These are phyloP conservation scores for Echiichthys vipera DNA, from an alignment of 2,797 vertebrate genomes.

Conservation along the genomic window DNA sequence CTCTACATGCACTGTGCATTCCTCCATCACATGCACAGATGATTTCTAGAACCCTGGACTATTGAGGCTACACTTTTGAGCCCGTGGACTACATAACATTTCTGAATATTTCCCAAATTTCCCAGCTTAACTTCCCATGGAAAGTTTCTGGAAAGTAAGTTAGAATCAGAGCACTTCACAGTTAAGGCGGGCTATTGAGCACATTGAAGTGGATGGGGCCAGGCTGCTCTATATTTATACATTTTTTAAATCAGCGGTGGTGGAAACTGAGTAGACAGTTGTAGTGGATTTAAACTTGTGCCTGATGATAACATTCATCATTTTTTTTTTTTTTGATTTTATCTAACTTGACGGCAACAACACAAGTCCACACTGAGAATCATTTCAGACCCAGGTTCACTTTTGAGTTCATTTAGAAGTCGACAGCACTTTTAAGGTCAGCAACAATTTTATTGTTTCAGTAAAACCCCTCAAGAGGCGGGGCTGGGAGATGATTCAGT, in stretches of 20 bases:
- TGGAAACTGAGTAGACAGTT: conserved; percentile 45
- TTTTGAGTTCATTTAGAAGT: not conserved
- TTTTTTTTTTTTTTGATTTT: not conserved
- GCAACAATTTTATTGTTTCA: not conserved
- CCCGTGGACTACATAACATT: too few relatives aligned
- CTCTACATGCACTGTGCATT: too few relatives aligned
- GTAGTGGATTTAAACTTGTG: conserved; percentile 25
- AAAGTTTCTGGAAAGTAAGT: too few relatives aligned
- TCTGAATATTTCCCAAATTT: too few relatives aligned
- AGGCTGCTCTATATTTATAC: too few relatives aligned
- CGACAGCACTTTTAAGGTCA: not conserved
- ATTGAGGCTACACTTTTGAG: too few relatives aligned
- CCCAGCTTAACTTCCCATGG: too few relatives aligned
- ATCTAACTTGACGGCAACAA: not conserved
- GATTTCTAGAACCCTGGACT: too few relatives aligned
- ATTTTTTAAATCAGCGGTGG: conserved; percentile 44
- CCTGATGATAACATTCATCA: conserved; percentile 18
- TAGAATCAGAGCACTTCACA: not conserved
- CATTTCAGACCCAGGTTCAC: not conserved
- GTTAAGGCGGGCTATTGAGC: not conserved
- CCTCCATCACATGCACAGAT: too few relatives aligned
- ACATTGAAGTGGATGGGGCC: not conserved
- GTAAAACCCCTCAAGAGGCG: not conserved
- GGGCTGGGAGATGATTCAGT: too few relatives aligned
- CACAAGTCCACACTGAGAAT: not conserved